Evolutionary conservation across 35 echinoderm and acorn worm species (phyloP).

Genomic region (Chiridota heheva): DNA sequence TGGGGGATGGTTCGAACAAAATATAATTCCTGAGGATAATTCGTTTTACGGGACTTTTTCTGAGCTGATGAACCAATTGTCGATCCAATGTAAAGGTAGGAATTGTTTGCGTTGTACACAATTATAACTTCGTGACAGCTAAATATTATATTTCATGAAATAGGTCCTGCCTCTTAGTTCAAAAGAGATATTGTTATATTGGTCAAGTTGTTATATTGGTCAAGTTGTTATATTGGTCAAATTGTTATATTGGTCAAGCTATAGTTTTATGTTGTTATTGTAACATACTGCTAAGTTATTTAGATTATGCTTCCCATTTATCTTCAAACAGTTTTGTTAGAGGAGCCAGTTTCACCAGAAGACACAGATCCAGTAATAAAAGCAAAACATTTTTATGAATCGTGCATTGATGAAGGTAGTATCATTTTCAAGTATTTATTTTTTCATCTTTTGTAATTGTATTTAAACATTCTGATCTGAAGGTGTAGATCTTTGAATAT

Average conservation of each 20-base stretch:
- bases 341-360: background rate
- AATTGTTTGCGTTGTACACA: background rate
- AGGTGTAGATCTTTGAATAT: too few species aligned
- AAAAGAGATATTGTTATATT: too few species aligned
- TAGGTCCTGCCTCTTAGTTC: background rate
- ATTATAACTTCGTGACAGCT: background rate
- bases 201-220: background rate
- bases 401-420: conserved; percentile 85
- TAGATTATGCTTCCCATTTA: too few species aligned
- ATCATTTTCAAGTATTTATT: too few species aligned
- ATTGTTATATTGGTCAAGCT: background rate
- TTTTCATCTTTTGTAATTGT: too few species aligned
- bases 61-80: conserved; percentile 46
- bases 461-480: too few species aligned
- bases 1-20: conserved; percentile 67
- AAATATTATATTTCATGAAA: background rate
- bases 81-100: conserved; percentile 65
- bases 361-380: conserved; percentile 57
- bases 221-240: background rate
- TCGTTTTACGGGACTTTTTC: conserved; percentile 39
- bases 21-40: conserved; percentile 73
- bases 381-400: conserved; percentile 72
- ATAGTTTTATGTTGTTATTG: background rate
- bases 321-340: conserved; percentile 32
- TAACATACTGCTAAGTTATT: background rate